These are phyloP conservation scores for Percina caprodes DNA, from an alignment of 2,113 vertebrate species.

Conservation along the genomic window DNA sequence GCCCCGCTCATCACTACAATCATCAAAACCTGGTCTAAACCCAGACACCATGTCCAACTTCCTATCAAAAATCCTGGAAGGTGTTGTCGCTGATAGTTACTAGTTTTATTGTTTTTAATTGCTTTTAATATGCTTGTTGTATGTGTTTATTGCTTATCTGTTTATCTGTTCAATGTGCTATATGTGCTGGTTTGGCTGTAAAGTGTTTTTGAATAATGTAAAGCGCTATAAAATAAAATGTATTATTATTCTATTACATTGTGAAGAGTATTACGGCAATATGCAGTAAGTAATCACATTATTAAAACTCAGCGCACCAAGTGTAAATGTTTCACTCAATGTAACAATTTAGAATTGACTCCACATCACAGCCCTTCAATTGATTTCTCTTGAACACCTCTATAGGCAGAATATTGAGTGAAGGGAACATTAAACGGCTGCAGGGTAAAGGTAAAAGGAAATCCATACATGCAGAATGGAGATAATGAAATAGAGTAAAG, in stretches of 20 bases:
- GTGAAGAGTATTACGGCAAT: neutral
- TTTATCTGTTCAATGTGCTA: no score
- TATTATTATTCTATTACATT: neutral
- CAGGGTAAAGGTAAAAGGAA: constrained; percentile 66
- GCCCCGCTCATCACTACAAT: no score
- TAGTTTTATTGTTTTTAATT: no score
- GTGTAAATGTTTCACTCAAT: constrained; percentile 50
- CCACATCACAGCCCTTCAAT: constrained; percentile 57
- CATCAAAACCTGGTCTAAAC: no score
- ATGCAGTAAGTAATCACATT: constrained; percentile 24
- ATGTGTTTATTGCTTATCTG: no score
- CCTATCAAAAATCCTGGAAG: no score
- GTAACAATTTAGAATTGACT: constrained; percentile 50
- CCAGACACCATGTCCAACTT: no score
- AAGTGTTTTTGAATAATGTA: no score
- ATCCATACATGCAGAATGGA: constrained; percentile 72
- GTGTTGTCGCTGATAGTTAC: no score
- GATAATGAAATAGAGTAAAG: constrained; percentile 74
- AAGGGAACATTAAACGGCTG: constrained; percentile 56
- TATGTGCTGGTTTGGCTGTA: no score
- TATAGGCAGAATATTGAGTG: constrained; percentile 61
- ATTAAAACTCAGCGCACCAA: constrained; percentile 11
- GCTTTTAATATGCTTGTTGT: no score
- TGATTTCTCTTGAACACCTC: constrained; percentile 68
- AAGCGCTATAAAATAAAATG: no score